Percentiles rank a stretch among this genome's conserved stretches.
phyloP scores from a whole-genome alignment of 1,140 invertebrate genomes.

The Trichonephila clavata region DNA sequence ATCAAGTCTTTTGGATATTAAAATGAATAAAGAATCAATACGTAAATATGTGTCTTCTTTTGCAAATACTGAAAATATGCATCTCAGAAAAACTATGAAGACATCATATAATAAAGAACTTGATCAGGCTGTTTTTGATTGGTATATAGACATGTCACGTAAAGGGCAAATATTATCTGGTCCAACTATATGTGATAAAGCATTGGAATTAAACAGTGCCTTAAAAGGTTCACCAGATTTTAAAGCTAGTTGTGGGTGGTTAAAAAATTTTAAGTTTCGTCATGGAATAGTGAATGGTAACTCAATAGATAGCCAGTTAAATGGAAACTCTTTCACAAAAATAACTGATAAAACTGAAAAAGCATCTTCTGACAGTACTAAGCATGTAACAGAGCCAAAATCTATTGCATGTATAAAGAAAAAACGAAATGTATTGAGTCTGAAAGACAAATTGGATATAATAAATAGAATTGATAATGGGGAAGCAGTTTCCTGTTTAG shows the following conservation, averaged over 20 bases:
- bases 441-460: conserved; percentile 46
- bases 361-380: neutral
- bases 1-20: conserved; percentile 50
- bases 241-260: conserved; percentile 71
- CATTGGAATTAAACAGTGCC: conserved; percentile 21
- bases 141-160: neutral
- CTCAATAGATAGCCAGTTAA: neutral
- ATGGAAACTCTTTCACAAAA: neutral
- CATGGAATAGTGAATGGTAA: conserved; percentile 36
- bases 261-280: conserved; percentile 62
- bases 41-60: conserved; percentile 40
- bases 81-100: conserved; percentile 61
- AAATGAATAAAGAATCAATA: conserved; percentile 36
- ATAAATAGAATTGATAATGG: conserved; percentile 55
- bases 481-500: neutral
- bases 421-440: conserved; percentile 48
- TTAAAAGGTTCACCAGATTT: conserved; percentile 44
- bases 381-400: too few relatives aligned
- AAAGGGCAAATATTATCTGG: conserved; percentile 34
- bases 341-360: neutral
- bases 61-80: neutral
- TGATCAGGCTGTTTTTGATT: conserved; percentile 60
- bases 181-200: conserved; percentile 67
- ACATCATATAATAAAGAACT: conserved; percentile 34
- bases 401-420: neutral